phyloP scores from a whole-genome alignment of 2,113 vertebrate genomes.

The Mesocricetus auratus region DNA sequence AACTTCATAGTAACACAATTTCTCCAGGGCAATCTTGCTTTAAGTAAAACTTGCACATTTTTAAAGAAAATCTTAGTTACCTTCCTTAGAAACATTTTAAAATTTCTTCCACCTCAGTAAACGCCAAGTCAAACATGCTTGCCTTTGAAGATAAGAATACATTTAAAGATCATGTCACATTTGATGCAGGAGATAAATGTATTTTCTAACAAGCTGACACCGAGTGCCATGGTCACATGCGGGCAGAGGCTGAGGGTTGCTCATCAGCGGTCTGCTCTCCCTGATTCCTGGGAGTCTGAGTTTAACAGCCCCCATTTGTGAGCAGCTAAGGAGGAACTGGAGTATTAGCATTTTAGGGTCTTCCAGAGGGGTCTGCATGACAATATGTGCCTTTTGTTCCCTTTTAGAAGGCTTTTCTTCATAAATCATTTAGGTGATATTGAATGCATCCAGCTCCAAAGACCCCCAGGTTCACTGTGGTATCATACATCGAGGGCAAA shows the following conservation, averaged over 20 bases:
- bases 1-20: not conserved
- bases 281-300: not conserved
- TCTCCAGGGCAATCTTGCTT: slow-evolving; percentile 22
- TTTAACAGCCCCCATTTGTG: not conserved
- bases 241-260: not conserved
- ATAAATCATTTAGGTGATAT: not conserved
- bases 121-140: slow-evolving; percentile 19
- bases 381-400: slow-evolving; percentile 4
- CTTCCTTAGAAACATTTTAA: slow-evolving; percentile 40
- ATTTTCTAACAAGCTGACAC: slow-evolving; percentile 8
- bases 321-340: not conserved
- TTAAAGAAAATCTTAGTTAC: slow-evolving; percentile 12
- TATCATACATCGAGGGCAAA: not conserved
- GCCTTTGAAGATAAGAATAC: slow-evolving; percentile 23
- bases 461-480: not conserved
- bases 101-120: slow-evolving; percentile 29
- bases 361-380: not conserved
- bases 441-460: not conserved
- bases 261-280: not conserved
- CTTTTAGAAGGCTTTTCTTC: slow-evolving; percentile 7
- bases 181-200: not conserved
- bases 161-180: slow-evolving; percentile 23
- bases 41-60: slow-evolving; percentile 19
- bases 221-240: not conserved
- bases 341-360: not conserved